Conservation (phyloP, 2,797 vertebrate genomes). For the Etheostoma perlongum region DNA sequence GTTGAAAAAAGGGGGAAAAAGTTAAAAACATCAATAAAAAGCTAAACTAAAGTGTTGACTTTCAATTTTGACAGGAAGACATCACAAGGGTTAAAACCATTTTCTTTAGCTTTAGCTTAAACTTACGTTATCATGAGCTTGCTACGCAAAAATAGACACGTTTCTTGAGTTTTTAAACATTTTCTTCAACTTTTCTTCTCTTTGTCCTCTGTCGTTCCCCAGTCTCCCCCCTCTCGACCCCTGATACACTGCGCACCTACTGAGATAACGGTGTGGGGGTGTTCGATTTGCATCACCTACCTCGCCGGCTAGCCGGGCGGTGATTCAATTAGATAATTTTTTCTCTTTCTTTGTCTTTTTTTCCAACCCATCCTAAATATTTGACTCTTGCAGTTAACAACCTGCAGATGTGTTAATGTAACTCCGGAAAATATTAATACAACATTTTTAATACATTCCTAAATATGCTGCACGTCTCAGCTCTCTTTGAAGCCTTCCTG, state of each 20-base stretch:
- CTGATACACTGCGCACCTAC: not conserved
- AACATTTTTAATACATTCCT: not conserved
- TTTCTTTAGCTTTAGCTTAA: not conserved
- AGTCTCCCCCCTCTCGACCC: not conserved
- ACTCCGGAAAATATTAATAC: not conserved
- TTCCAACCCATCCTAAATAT: not conserved
- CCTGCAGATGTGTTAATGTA: no score
- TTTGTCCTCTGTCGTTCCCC: not conserved
- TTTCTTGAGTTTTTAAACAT: not conserved
- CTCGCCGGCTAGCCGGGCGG: no score
- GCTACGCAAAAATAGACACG: not conserved
- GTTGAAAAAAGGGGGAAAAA: no score
- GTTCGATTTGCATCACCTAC: not conserved
- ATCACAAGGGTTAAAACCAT: no score
- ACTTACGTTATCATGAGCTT: not conserved
- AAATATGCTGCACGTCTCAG: conserved; percentile 9
- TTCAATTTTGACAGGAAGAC: no score
- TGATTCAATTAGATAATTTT: no score
- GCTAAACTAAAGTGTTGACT: no score
- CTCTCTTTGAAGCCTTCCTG: conserved; percentile 33
- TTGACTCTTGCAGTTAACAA: not conserved
- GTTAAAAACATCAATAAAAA: no score
- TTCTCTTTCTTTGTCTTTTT: no score
- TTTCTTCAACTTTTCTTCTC: not conserved
- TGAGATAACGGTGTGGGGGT: not conserved